These are phyloP conservation scores for Heliconius hortense DNA, from an alignment of 2,888 invertebrate genomes.

Conservation along the genomic window DNA sequence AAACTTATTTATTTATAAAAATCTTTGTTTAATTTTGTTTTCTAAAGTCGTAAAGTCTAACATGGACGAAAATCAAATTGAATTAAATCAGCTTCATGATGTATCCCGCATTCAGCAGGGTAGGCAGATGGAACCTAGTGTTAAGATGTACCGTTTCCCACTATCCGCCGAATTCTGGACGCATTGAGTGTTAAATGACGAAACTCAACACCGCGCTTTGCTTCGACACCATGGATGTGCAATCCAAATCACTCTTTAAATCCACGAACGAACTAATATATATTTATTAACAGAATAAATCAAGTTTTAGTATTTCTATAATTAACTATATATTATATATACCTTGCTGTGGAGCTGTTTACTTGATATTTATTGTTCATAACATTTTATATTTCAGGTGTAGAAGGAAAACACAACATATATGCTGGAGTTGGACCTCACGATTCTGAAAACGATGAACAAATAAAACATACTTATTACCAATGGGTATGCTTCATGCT, in stretches of 20 bases:
- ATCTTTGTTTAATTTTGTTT: not conserved
- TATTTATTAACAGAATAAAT: too few relatives aligned
- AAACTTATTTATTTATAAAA: not conserved
- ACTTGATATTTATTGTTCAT: not conserved
- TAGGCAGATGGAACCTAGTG: too few relatives aligned
- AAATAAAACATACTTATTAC: constrained; percentile 84
- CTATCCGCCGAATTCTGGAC: too few relatives aligned
- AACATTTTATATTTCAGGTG: constrained; percentile 54
- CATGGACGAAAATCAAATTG: not conserved
- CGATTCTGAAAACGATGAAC: constrained; percentile 68
- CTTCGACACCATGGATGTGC: not conserved
- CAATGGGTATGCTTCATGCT: constrained; percentile 88
- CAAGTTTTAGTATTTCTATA: not conserved
- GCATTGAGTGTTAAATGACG: too few relatives aligned
- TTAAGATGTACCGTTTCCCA: too few relatives aligned
- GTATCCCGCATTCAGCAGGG: too few relatives aligned
- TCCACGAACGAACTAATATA: too few relatives aligned
- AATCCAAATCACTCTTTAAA: too few relatives aligned
- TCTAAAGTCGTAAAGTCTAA: not conserved
- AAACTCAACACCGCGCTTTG: too few relatives aligned
- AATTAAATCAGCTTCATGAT: too few relatives aligned
- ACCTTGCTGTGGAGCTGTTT: not conserved
- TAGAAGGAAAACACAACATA: constrained; percentile 75
- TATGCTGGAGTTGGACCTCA: constrained; percentile 78
- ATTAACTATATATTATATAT: not conserved